Conservation (phyloP, 2,113 vertebrate genomes). For the Plotosus lineatus region DNA sequence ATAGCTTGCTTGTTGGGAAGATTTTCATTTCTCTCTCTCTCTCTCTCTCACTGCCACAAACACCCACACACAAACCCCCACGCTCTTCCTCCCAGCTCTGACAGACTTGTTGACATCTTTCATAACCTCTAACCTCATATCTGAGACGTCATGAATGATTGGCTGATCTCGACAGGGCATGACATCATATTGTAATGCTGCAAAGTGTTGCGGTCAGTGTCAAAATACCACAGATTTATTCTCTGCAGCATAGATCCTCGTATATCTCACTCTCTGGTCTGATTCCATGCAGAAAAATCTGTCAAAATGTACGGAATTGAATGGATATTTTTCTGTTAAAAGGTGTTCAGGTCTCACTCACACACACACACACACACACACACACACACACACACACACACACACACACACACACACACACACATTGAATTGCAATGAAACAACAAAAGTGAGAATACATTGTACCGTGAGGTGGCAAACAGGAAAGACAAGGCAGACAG, state of each 20-base stretch:
- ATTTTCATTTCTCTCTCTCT: conserved; percentile 22
- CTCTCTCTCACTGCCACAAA: conserved; percentile 8
- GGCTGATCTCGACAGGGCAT: conserved; percentile 23
- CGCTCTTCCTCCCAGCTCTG: conserved; percentile 8
- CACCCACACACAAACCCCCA: conserved; percentile 9
- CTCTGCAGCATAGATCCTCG: conserved; percentile 3
- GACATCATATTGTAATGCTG: conserved; percentile 10
- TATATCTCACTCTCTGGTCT: conserved; percentile 1
- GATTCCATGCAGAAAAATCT: conserved; percentile 14
- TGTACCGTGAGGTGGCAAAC: conserved; percentile 6
- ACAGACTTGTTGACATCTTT: conserved; percentile 49
- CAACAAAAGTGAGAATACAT: conserved; percentile 20
- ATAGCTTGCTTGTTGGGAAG: conserved; percentile 23
- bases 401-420: background rate
- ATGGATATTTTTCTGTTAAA: conserved; percentile 31
- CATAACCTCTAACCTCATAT: conserved; percentile 36
- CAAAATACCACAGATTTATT: conserved; percentile 2
- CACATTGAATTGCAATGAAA: background rate
- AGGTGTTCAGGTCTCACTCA: background rate
- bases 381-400: background rate
- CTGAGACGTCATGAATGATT: conserved; percentile 24
- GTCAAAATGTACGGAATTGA: conserved; percentile 12
- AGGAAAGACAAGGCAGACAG: background rate
- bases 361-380: background rate
- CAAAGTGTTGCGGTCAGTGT: background rate